Conservation (phyloP, 2,888 invertebrate genomes). For the Napeogenes inachia region DNA sequence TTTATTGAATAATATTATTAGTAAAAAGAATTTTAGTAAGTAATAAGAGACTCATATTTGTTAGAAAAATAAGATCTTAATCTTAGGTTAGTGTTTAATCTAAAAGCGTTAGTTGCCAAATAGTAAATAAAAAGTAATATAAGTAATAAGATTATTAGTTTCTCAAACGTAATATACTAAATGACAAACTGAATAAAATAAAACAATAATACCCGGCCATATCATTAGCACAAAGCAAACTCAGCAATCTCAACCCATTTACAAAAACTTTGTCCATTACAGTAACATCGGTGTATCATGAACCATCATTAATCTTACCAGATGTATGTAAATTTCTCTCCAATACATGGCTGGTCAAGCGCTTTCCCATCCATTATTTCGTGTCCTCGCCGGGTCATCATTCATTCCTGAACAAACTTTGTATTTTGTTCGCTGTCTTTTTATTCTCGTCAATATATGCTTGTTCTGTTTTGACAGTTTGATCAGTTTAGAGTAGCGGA, state of each 20-base stretch:
- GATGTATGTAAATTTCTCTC: slow-evolving; percentile 62
- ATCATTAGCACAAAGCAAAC: neutral
- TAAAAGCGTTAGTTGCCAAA: too few species aligned
- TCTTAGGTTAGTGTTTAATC: too few species aligned
- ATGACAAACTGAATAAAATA: too few species aligned
- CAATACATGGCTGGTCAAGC: slow-evolving; percentile 63
- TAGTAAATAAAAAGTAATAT: neutral
- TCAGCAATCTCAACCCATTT: slow-evolving; percentile 9
- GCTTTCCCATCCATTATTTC: slow-evolving; percentile 43
- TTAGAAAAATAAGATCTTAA: too few species aligned
- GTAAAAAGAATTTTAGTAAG: too few species aligned
- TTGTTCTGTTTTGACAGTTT: slow-evolving; percentile 15
- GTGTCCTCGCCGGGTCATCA: slow-evolving; percentile 35
- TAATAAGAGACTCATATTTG: too few species aligned
- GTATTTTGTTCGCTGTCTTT: slow-evolving; percentile 26
- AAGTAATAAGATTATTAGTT: neutral
- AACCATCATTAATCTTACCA: slow-evolving; percentile 62
- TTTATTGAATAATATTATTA: too few species aligned
- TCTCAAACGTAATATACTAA: neutral
- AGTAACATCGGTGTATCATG: slow-evolving; percentile 41
- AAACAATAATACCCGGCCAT: neutral
- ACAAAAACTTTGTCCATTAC: slow-evolving; percentile 37
- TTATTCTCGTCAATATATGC: slow-evolving; percentile 15
- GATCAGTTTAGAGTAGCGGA: slow-evolving; percentile 5
- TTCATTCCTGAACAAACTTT: slow-evolving; percentile 39